Evolutionary conservation across 2,113 vertebrate species (phyloP).

Genomic region (Collichthys lucidus): DNA sequence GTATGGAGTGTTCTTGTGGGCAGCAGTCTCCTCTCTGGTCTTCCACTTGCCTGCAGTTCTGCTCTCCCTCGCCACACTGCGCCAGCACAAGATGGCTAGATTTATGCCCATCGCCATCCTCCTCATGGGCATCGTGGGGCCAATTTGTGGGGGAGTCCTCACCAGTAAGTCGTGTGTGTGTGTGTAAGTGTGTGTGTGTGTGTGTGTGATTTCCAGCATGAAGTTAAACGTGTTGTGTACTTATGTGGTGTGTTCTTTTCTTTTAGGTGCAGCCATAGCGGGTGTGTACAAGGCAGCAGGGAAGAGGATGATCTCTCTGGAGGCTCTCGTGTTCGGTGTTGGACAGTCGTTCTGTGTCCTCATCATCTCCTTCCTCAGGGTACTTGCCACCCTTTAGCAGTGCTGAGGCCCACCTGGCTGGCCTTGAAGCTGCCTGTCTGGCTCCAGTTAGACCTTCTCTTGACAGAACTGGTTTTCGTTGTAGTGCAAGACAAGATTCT

Average conservation of each 20-base stretch:
- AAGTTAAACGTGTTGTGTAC: not conserved
- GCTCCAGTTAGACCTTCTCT: not conserved
- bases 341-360: constrained; percentile 95
- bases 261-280: constrained; percentile 93
- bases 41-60: constrained; percentile 93
- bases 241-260: not conserved
- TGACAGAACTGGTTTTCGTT: not conserved
- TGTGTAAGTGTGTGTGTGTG: too few species aligned
- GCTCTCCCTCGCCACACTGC: constrained; percentile 90
- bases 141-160: constrained; percentile 93
- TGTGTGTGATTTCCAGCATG: too few species aligned
- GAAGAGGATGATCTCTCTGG: constrained; percentile 94
- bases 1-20: constrained; percentile 98
- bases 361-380: constrained; percentile 92
- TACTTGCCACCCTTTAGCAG: constrained; percentile 94
- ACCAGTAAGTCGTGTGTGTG: constrained; percentile 86
- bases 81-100: constrained; percentile 92
- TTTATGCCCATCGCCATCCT: constrained; percentile 95
- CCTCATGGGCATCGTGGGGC: constrained; percentile 95
- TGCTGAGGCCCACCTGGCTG: not conserved
- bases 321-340: constrained; percentile 93
- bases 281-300: constrained; percentile 96
- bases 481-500: not conserved
- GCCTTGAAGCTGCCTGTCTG: not conserved
- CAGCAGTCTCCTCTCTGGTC: constrained; percentile 92